Evolutionary conservation across 1,140 invertebrate genomes (phyloP), one percentile per base, ranked within the genome.

Genomic region (Cephus cinctus): DNA sequence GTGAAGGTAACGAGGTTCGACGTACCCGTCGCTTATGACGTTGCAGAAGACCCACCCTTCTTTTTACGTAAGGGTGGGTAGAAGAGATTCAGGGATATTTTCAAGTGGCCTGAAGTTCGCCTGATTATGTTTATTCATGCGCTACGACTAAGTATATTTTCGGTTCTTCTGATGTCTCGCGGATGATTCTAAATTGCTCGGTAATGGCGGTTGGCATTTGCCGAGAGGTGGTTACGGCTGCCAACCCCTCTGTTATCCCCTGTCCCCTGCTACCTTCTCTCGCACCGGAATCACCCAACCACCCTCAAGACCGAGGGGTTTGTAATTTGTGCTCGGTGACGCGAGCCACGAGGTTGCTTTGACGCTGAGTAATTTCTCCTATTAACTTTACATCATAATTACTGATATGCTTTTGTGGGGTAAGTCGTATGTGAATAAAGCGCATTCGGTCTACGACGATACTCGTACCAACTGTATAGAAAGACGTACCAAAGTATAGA

Each of bases 71-170:
- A 67, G 50, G 16, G 32, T 56, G 52, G 54, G 15, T 44, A 54
- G n/a, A n/a, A n/a, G n/a, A n/a, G 57, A 58, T 56, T 61, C 47
- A 47, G 38, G 45, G 46, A 57, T 56, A 57, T 54, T 46, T 52
- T 60, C 41, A 58, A 65, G 57, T 60, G 57, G 55, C 57, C 57
- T 65, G 51, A 45, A 63, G 56, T 50, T 48, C 51, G 53, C 39
- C 50, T 65, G 56, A 70, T 68, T 67, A 59, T 65, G 64, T 68
- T 69, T 61, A 61, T 67, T 64, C 62, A 58, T 35, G 56, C 52
- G 44, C 49, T 39, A 40, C 34, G 48, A 47, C 51, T 66, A 65
- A 60, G 52, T 61, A 58, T 60, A 60, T 66, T 68, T 69, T 59
- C 45, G 46, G 44, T 68, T 68, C 61, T 67, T 69, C 65, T 61